Percentiles rank a stretch among this genome's conserved stretches.
phyloP scores from a whole-genome alignment of 2,113 vertebrate species.

The Takifugu flavidus region DNA sequence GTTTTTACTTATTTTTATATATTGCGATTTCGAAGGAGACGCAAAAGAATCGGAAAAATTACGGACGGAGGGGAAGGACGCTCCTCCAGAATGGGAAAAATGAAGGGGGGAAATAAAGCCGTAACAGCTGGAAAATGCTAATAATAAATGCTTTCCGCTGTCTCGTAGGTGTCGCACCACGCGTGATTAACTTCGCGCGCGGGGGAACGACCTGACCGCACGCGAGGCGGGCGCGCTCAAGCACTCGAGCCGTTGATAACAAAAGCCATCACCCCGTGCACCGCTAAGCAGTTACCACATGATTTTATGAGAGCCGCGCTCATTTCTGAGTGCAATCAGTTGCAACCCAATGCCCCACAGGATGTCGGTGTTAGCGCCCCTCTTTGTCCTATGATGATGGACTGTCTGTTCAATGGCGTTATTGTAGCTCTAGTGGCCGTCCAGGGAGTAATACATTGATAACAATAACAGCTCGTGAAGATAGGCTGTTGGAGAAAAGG shows the following conservation, averaged over 20 bases:
- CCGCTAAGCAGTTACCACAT: slow-evolving; percentile 73
- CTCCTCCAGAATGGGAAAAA: too few species aligned
- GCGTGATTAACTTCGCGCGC: slow-evolving; percentile 51
- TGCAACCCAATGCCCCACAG: slow-evolving; percentile 69
- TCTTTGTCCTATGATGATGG: slow-evolving; percentile 72
- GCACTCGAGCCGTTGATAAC: slow-evolving; percentile 60
- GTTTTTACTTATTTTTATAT: too few species aligned
- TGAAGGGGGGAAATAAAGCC: too few species aligned
- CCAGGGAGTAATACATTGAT: slow-evolving; percentile 73
- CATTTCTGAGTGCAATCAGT: slow-evolving; percentile 74
- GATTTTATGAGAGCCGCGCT: slow-evolving; percentile 70
- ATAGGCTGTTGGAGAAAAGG: slow-evolving; percentile 67
- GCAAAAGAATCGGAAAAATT: too few species aligned
- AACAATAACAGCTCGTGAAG: slow-evolving; percentile 73
- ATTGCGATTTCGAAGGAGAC: too few species aligned
- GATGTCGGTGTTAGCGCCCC: slow-evolving; percentile 68
- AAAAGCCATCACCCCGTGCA: slow-evolving; percentile 68
- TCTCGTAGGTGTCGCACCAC: slow-evolving; percentile 35
- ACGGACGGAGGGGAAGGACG: too few species aligned
- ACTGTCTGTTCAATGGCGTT: slow-evolving; percentile 68
- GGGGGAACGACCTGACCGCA: slow-evolving; percentile 29
- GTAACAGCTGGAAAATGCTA: neutral
- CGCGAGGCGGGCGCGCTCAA: slow-evolving; percentile 27
- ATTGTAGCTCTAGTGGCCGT: slow-evolving; percentile 69
- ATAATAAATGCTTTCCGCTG: slow-evolving; percentile 13